These are phyloP conservation scores for Bombus sylvicola DNA, from an alignment of 1,140 invertebrate species.

Conservation along the genomic window DNA sequence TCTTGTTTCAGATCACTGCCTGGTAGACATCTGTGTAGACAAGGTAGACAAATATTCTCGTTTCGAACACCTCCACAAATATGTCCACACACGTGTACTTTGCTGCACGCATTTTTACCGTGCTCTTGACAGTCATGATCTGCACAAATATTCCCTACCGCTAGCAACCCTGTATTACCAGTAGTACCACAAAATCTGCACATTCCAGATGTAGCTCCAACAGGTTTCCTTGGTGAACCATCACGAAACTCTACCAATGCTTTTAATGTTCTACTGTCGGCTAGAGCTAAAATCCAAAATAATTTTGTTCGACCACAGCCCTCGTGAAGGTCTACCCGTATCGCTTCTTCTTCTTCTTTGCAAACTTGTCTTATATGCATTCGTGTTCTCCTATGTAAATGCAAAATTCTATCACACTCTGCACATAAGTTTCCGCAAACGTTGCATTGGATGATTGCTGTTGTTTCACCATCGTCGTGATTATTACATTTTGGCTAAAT, in stretches of 20 bases:
- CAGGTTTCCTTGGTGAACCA: constrained; percentile 82
- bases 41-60: constrained; percentile 93
- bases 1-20: constrained; percentile 92
- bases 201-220: constrained; percentile 86
- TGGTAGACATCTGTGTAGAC: constrained; percentile 92
- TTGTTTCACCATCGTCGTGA: constrained; percentile 97
- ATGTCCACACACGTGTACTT: constrained; percentile 94
- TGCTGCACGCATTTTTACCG: constrained; percentile 92
- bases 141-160: constrained; percentile 96
- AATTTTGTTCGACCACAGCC: constrained; percentile 97
- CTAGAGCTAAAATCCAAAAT: constrained; percentile 96
- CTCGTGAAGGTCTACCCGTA: constrained; percentile 97
- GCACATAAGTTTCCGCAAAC: constrained; percentile 96
- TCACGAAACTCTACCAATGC: constrained; percentile 96
- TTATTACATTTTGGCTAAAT: constrained; percentile 93
- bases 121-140: constrained; percentile 97
- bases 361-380: constrained; percentile 95
- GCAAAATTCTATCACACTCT: constrained; percentile 97
- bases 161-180: constrained; percentile 91
- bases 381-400: constrained; percentile 94
- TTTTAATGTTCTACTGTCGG: constrained; percentile 96
- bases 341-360: constrained; percentile 97
- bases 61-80: constrained; percentile 94
- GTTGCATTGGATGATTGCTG: constrained; percentile 96
- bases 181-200: constrained; percentile 96